Evolutionary conservation across 2,113 vertebrate genomes (phyloP).

Genomic region (Gymnocephalus cernua): DNA sequence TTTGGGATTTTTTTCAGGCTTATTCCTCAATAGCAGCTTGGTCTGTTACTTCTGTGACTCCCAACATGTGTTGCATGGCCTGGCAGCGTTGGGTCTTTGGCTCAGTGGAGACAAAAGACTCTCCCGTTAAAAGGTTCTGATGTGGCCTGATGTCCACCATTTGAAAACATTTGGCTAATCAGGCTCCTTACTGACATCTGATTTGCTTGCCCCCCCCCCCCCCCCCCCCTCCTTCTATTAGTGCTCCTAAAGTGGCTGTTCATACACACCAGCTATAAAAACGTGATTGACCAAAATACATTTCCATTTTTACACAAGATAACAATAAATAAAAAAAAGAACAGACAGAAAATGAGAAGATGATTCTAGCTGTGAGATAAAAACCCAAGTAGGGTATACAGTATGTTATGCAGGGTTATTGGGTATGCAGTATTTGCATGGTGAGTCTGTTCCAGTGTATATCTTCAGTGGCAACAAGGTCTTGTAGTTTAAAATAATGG

Average conservation of each 20-base stretch:
- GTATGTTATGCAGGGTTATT: neutral
- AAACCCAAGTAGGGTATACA: neutral
- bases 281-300: neutral
- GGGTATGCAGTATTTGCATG: neutral
- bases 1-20: neutral
- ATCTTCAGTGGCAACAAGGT: constrained; percentile 37
- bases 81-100: neutral
- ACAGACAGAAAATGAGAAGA: neutral
- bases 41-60: constrained; percentile 10
- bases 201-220: neutral
- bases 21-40: neutral
- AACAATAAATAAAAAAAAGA: neutral
- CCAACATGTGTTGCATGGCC: constrained; percentile 20
- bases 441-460: constrained; percentile 11
- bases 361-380: neutral
- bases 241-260: constrained; percentile 43
- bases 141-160: constrained; percentile 6
- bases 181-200: constrained; percentile 2
- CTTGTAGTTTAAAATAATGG: constrained; percentile 57
- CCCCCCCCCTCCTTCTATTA: neutral
- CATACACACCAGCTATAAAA: neutral
- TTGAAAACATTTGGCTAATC: constrained; percentile 11
- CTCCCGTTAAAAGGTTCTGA: constrained; percentile 51
- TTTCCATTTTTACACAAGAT: neutral
- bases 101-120: constrained; percentile 56